These are phyloP conservation scores for Hippocampus zosterae DNA, from an alignment of 2,113 vertebrate genomes.

Conservation along the genomic window DNA sequence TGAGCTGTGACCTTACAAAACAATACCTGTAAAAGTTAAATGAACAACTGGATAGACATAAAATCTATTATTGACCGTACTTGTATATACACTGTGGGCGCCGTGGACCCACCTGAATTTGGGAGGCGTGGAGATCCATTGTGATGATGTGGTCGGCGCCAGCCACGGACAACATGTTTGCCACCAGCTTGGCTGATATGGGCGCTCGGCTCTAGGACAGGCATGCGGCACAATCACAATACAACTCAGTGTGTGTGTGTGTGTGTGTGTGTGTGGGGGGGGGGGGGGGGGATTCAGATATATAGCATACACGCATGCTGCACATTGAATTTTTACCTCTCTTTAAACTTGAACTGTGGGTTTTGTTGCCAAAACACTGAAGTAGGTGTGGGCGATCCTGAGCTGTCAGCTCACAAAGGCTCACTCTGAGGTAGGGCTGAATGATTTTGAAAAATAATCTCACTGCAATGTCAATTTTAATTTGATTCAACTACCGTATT, in stretches of 20 bases:
- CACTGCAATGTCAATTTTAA: background rate
- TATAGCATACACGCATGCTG: background rate
- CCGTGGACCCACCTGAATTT: conserved; percentile 82
- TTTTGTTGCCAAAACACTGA: background rate
- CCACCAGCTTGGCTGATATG: conserved; percentile 95
- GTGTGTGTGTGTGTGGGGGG: too few relatives aligned
- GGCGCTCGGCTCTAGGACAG: conserved; percentile 84
- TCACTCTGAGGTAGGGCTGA: background rate
- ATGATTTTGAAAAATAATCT: too few relatives aligned
- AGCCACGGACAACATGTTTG: conserved; percentile 93
- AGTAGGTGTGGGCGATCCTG: background rate
- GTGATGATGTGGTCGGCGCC: conserved; percentile 97
- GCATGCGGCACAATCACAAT: conserved; percentile 22
- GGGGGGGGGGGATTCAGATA: too few relatives aligned
- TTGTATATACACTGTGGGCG: too few relatives aligned
- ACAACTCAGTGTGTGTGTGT: background rate
- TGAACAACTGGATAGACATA: too few relatives aligned
- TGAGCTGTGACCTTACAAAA: too few relatives aligned
- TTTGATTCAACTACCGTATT: too few relatives aligned
- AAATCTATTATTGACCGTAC: too few relatives aligned
- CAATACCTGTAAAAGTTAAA: too few relatives aligned
- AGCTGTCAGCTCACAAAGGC: background rate
- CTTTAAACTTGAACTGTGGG: too few relatives aligned
- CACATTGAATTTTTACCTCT: background rate
- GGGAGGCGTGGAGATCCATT: conserved; percentile 96